A percentile compares a stretch with the other conserved stretches of the same genome.
Conservation (phyloP, 2,888 invertebrate species). For the Drosophila birchii region DNA sequence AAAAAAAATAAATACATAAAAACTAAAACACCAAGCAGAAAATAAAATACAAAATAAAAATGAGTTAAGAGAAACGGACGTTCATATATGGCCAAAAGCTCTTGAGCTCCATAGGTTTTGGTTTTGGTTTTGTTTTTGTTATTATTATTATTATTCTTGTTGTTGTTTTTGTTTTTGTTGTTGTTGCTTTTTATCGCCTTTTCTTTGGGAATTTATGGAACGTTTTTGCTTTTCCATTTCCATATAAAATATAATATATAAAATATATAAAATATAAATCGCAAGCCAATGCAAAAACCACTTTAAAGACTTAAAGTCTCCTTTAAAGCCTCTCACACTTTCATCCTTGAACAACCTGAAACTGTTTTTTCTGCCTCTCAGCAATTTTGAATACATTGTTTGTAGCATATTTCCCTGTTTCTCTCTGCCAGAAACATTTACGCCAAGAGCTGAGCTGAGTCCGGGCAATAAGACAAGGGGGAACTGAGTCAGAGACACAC, state of each 20-base stretch:
- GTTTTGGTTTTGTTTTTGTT: slow-evolving; percentile 24
- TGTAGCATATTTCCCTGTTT: slow-evolving; percentile 26
- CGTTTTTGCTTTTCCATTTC: slow-evolving; percentile 39
- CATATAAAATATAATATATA: not conserved
- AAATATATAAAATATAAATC: not conserved
- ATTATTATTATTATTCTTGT: not conserved
- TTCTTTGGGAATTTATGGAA: slow-evolving; percentile 26
- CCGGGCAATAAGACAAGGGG: not conserved
- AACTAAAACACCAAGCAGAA: slow-evolving; percentile 24
- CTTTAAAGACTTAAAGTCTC: not conserved
- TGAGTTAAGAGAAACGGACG: slow-evolving; percentile 75
- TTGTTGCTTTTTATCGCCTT: slow-evolving; percentile 36
- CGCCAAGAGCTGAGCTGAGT: not conserved
- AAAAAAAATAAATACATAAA: not conserved
- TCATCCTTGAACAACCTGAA: slow-evolving; percentile 26
- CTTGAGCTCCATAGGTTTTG: slow-evolving; percentile 12
- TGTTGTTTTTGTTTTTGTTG: not conserved
- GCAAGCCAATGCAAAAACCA: not conserved
- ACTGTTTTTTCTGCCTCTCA: slow-evolving; percentile 33
- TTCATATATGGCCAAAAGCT: slow-evolving; percentile 62
- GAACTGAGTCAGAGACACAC: slow-evolving; percentile 24
- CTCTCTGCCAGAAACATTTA: slow-evolving; percentile 25
- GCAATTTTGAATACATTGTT: slow-evolving; percentile 43
- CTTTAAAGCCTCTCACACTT: not conserved
- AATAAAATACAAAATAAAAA: slow-evolving; percentile 67